Conservation (phyloP, 2,888 invertebrate genomes). For the Lottia gigantea region DNA sequence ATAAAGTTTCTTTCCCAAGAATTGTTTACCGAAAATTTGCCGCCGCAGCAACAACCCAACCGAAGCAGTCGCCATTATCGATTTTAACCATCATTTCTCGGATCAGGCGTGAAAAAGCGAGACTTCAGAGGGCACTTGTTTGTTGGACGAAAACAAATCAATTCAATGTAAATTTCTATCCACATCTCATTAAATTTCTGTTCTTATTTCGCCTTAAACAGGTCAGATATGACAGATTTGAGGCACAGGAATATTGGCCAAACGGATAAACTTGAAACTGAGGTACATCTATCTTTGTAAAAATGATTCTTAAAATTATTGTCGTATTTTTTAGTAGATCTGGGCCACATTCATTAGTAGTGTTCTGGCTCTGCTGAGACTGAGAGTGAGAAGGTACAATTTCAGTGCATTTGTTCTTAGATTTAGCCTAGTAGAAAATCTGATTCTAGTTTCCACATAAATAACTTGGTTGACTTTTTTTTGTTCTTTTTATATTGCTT, state of each 20-base stretch:
- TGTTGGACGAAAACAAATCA: not conserved
- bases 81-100: slow-evolving; percentile 14
- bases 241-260: not conserved
- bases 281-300: not conserved
- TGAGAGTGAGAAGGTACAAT: too few relatives aligned
- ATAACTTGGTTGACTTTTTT: too few relatives aligned
- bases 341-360: too few relatives aligned
- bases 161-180: slow-evolving; percentile 12
- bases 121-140: slow-evolving; percentile 16
- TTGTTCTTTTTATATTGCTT: too few relatives aligned
- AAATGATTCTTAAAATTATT: too few relatives aligned
- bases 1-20: slow-evolving; percentile 22
- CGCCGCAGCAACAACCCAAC: slow-evolving; percentile 26
- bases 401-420: too few relatives aligned
- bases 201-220: not conserved
- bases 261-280: not conserved
- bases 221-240: not conserved
- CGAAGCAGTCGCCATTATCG: slow-evolving; percentile 30
- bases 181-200: slow-evolving; percentile 1
- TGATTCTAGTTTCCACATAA: too few relatives aligned
- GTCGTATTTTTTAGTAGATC: too few relatives aligned
- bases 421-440: too few relatives aligned
- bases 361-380: too few relatives aligned
- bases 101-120: slow-evolving; percentile 13
- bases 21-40: slow-evolving; percentile 27